Conservation (phyloP, 2,113 vertebrate species). For the Cygnus buccinator region DNA sequence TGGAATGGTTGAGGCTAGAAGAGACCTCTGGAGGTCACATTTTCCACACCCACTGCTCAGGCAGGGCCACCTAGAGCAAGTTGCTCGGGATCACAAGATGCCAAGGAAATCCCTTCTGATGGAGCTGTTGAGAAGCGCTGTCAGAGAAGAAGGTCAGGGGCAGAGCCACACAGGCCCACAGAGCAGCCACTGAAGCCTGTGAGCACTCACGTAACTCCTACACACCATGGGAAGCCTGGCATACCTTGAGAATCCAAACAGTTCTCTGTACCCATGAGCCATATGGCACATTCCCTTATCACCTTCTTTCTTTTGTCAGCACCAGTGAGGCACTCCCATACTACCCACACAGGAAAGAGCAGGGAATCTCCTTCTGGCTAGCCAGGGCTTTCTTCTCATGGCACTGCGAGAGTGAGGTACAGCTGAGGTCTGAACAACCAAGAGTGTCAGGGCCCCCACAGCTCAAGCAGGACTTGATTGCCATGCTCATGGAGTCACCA, state of each 20-base stretch:
- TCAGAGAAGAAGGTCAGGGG: not conserved
- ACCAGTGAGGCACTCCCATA: not conserved
- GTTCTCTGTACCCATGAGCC: not conserved
- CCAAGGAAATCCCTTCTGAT: not conserved
- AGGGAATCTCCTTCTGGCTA: not conserved
- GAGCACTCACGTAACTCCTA: not conserved
- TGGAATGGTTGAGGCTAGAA: not conserved
- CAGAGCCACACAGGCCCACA: not conserved
- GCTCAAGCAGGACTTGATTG: not conserved
- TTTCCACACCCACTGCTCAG: not conserved
- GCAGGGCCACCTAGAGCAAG: not conserved
- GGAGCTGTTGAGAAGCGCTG: not conserved
- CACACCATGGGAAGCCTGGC: not conserved
- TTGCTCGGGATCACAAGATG: not conserved
- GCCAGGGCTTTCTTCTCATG: not conserved
- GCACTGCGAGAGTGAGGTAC: not conserved
- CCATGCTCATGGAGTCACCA: not conserved
- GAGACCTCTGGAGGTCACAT: not conserved
- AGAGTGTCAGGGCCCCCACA: not conserved
- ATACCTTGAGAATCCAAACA: not conserved
- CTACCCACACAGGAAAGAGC: not conserved
- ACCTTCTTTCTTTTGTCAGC: not conserved
- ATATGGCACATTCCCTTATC: not conserved
- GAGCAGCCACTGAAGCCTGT: not conserved
- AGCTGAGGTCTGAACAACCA: not conserved